Percentiles rank a stretch among this genome's conserved stretches.
Evolutionary conservation across 2,797 vertebrate species (phyloP).

Genomic region (Triplophysa yarkandensis): DNA sequence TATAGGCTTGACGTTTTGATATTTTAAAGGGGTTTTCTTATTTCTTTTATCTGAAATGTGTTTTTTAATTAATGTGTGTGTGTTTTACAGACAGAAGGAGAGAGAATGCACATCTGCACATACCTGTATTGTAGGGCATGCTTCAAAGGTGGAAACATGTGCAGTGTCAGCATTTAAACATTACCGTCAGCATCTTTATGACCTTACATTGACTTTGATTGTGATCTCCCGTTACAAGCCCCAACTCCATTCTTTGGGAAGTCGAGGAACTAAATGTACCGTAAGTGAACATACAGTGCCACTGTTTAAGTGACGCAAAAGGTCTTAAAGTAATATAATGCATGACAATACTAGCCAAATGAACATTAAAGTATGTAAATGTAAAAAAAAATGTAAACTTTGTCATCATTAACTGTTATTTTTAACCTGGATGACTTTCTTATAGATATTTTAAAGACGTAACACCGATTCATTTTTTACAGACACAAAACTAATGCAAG

Average conservation of each 20-base stretch:
- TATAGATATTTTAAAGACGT: no score
- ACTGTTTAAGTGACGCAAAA: no score
- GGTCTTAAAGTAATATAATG: no score
- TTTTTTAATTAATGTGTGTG: not conserved
- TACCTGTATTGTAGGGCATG: conserved; percentile 16
- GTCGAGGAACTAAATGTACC: not conserved
- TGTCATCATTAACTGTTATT: no score
- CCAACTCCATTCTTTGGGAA: not conserved
- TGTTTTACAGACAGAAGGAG: not conserved
- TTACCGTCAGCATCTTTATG: conserved; percentile 35
- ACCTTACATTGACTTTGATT: conserved; percentile 28
- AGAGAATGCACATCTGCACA: not conserved
- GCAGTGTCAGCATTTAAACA: conserved; percentile 21
- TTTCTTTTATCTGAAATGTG: not conserved
- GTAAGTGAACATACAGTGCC: no score
- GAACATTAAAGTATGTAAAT: no score
- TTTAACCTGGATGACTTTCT: no score
- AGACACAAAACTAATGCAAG: no score
- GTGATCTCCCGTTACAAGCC: not conserved
- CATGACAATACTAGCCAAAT: no score
- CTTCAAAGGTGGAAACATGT: conserved; percentile 33
- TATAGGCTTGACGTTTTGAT: not conserved
- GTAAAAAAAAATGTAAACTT: no score
- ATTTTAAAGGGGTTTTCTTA: not conserved
- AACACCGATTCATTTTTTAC: no score